Base-by-base conservation (phyloP, 2,797 vertebrate genomes). In the Enteromius radiatus region DNA sequence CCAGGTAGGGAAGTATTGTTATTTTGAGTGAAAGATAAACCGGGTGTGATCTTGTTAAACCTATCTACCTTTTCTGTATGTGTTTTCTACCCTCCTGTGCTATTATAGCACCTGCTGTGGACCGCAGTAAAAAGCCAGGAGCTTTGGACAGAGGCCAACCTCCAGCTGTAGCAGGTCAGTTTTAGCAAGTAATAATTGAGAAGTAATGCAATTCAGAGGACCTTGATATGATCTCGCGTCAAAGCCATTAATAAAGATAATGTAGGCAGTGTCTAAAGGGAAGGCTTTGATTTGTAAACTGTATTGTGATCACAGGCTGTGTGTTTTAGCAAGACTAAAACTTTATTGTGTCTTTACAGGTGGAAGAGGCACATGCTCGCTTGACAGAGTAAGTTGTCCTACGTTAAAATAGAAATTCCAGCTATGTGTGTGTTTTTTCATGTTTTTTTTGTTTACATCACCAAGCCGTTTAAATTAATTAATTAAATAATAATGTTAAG, bases 111-210 rank as follows among this genome's bases (percentile, higher is more conserved):
- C 95, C 95, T 86, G 91, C 91, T 0, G 90, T 96, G 68, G 95
- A 96, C 89, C 93, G 96, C 89, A 96, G 93, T 85, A 96, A 90
- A 12, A 96, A 96, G 61, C 96, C 95, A 4, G 9, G 91, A 5
- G 67, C 71, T 38, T 28, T 84, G 67, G 89, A 88, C 8, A 71
- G 85, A 59, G 41, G 61, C 2, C 23, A 47, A 0, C 93, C 93
- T 52, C 85, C 86, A 31, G 90, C 92, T 21, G 0, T 86, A 1
- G 26, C 75, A 85, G 89, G 90, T 91, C 78, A n/a, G 1, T 49
- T 45, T 45, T 63, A 43, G 12, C 23, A 28, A 61, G 61, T 19
- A 17, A 41, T 41, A 28, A 19, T 3, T 26, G 3, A 28, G 38
- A 63, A 26, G 41, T 23, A 17, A 61, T 45, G 12, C 75, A 21